These are phyloP conservation scores for Antheraea assamensis DNA, from an alignment of 2,888 invertebrate genomes.

Conservation along the genomic window DNA sequence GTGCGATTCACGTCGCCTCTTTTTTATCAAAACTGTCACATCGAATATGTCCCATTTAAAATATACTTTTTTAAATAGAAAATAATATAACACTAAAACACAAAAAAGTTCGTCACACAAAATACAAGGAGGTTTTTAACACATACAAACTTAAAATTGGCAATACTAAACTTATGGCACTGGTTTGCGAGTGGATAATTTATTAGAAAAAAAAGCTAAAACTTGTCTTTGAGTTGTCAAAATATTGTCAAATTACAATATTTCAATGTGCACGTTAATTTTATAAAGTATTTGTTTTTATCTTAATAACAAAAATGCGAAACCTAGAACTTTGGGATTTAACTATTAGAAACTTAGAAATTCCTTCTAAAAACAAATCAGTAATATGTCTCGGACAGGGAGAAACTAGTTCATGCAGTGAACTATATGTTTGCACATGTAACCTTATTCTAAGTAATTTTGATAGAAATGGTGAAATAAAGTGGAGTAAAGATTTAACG, in stretches of 20 bases:
- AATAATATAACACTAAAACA: too few species aligned
- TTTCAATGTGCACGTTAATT: background rate
- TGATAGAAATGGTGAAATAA: conserved; percentile 51
- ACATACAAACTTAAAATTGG: too few species aligned
- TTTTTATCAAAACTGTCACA: too few species aligned
- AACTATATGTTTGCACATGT: conserved; percentile 64
- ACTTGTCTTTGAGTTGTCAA: background rate
- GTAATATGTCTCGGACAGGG: conserved; percentile 61
- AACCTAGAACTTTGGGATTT: conserved; percentile 68
- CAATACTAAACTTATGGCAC: too few species aligned
- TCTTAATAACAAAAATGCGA: conserved; percentile 51
- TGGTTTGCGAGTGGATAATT: too few species aligned
- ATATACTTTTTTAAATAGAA: too few species aligned
- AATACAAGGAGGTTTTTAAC: too few species aligned
- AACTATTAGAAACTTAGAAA: conserved; percentile 46
- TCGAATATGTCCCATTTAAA: too few species aligned
- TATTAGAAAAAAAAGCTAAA: too few species aligned
- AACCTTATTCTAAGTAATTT: conserved; percentile 62
- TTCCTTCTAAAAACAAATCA: conserved; percentile 43
- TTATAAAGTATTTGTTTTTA: background rate
- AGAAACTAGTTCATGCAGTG: conserved; percentile 52
- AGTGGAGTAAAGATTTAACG: conserved; percentile 61
- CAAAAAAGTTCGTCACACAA: too few species aligned
- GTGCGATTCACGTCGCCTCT: too few species aligned
- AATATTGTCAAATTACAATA: background rate